These are phyloP conservation scores for Dicyrtoma fusca DNA, from an alignment of 2,888 invertebrate genomes.

Conservation along the genomic window DNA sequence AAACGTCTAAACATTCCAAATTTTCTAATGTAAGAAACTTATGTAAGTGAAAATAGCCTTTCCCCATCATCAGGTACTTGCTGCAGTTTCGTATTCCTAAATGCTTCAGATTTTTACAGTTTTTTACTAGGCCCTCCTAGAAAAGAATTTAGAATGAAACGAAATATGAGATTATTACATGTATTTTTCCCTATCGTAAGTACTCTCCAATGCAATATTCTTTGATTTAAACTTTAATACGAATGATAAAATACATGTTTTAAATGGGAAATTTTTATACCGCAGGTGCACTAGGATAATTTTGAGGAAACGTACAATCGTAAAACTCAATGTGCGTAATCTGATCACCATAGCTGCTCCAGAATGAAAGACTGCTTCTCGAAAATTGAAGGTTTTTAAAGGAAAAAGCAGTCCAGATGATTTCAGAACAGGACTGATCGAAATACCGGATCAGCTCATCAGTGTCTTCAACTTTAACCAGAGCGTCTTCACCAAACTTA, in stretches of 20 bases:
- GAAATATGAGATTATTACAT: no score
- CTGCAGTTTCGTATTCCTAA: slow-evolving; percentile 35
- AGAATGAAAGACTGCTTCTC: slow-evolving; percentile 41
- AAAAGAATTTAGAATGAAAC: not conserved
- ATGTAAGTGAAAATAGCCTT: slow-evolving; percentile 35
- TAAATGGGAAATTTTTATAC: no score
- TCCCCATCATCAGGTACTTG: slow-evolving; percentile 42
- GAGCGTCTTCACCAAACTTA: not conserved
- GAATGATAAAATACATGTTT: no score
- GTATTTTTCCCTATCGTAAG: not conserved
- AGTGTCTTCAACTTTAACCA: slow-evolving; percentile 26
- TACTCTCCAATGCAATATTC: not conserved
- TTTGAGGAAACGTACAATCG: slow-evolving; percentile 45
- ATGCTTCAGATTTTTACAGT: slow-evolving; percentile 38
- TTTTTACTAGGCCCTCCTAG: slow-evolving; percentile 35
- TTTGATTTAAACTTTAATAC: not conserved
- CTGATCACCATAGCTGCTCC: slow-evolving; percentile 40
- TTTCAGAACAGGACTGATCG: not conserved
- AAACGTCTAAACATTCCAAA: slow-evolving; percentile 36
- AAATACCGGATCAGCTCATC: slow-evolving; percentile 13
- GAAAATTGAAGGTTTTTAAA: slow-evolving; percentile 44
- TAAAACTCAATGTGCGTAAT: slow-evolving; percentile 49
- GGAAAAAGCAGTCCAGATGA: slow-evolving; percentile 35
- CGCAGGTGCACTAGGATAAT: slow-evolving; percentile 23
- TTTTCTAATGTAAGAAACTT: slow-evolving; percentile 30